These are phyloP conservation scores for Tetraneura akinire DNA, from an alignment of 1,140 invertebrate species.

Conservation along the genomic window DNA sequence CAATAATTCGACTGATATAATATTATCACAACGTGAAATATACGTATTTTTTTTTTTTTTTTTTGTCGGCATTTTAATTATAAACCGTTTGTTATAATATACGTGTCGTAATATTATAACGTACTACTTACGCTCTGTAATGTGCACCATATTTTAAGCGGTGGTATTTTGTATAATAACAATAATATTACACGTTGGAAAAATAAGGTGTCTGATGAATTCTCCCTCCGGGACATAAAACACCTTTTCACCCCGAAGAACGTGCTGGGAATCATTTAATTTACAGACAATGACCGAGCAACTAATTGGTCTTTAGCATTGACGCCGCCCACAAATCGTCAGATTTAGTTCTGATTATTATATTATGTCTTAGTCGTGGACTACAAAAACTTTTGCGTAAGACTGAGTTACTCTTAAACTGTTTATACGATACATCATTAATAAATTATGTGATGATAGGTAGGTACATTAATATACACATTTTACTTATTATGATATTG, in stretches of 20 bases:
- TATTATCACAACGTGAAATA: neutral
- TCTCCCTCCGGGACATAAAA: constrained; percentile 27
- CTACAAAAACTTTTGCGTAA: constrained; percentile 26
- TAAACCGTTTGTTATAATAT: neutral
- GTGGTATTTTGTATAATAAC: constrained; percentile 8
- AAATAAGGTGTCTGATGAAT: constrained; percentile 17
- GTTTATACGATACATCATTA: neutral
- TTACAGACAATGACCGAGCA: constrained; percentile 36
- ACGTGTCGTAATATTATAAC: neutral
- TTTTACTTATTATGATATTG: too few relatives aligned
- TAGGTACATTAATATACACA: too few relatives aligned
- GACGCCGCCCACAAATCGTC: constrained; percentile 33
- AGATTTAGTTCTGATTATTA: constrained; percentile 35
- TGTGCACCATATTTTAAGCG: neutral
- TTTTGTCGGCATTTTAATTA: neutral
- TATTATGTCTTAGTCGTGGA: constrained; percentile 7
- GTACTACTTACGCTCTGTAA: neutral
- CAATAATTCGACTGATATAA: neutral
- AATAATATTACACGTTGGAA: constrained; percentile 9
- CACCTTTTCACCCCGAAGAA: constrained; percentile 40
- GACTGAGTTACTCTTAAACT: neutral
- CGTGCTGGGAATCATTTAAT: constrained; percentile 45
- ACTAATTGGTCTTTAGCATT: constrained; percentile 20
- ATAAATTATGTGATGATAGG: too few relatives aligned
- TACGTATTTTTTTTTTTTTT: neutral